These are phyloP conservation scores for Lichenostomus cassidix DNA, from an alignment of 2,113 vertebrate species.

Conservation along the genomic window DNA sequence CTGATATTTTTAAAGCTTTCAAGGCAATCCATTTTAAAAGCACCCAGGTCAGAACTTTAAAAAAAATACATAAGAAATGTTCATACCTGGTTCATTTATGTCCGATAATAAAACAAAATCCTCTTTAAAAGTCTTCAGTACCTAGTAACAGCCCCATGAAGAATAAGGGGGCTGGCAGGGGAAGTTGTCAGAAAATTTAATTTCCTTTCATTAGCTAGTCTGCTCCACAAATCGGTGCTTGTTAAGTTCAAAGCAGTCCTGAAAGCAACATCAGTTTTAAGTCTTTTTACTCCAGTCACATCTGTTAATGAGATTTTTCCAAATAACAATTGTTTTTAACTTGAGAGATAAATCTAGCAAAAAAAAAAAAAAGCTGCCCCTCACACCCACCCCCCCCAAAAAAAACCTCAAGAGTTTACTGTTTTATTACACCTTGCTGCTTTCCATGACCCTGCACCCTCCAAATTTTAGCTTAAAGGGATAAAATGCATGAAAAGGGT, in stretches of 20 bases:
- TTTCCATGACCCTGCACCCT: slow-evolving; percentile 68
- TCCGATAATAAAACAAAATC: slow-evolving; percentile 76
- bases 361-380: background rate
- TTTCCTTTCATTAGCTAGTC: slow-evolving; percentile 89
- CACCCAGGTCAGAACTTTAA: slow-evolving; percentile 58
- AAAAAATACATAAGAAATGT: slow-evolving; percentile 41
- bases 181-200: slow-evolving; percentile 88
- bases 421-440: slow-evolving; percentile 78
- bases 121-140: slow-evolving; percentile 79
- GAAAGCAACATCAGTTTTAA: slow-evolving; percentile 83
- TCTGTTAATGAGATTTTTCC: slow-evolving; percentile 85
- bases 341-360: slow-evolving; percentile 75
- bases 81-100: slow-evolving; percentile 75
- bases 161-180: slow-evolving; percentile 79
- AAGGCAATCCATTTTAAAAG: slow-evolving; percentile 64
- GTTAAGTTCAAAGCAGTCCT: slow-evolving; percentile 81
- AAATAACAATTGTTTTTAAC: slow-evolving; percentile 83
- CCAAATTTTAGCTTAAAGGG: slow-evolving; percentile 79
- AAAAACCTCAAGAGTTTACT: slow-evolving; percentile 59
- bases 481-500: slow-evolving; percentile 79
- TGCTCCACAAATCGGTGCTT: slow-evolving; percentile 85
- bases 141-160: slow-evolving; percentile 76
- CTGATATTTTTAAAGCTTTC: slow-evolving; percentile 69
- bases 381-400: rapidly evolving
- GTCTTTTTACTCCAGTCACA: slow-evolving; percentile 80